phyloP scores from a whole-genome alignment of 2,797 vertebrate genomes.

The Graptemys geographica region DNA sequence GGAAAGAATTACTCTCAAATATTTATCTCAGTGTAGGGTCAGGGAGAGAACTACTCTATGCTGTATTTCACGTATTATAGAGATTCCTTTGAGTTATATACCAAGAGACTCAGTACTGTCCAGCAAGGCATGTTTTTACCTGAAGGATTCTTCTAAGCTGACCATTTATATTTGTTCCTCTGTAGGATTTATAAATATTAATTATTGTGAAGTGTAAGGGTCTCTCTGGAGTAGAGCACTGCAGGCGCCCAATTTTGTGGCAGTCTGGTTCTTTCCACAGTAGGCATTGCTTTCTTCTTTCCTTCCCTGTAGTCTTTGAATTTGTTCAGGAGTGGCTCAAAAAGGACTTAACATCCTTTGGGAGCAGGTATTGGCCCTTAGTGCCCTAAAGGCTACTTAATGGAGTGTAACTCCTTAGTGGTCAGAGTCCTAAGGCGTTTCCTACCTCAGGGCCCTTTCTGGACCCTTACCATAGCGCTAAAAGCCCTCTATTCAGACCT shows the following conservation, averaged over 20 bases:
- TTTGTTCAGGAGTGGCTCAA: fast-evolving
- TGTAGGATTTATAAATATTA: background rate
- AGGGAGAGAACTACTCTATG: background rate
- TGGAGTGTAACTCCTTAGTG: fast-evolving
- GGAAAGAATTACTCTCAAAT: fast-evolving
- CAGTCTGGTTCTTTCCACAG: background rate
- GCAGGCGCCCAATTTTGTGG: background rate
- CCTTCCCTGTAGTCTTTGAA: background rate
- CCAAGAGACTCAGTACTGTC: background rate
- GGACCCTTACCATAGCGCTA: background rate
- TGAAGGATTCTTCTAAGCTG: background rate
- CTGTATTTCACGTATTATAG: background rate
- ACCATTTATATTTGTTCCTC: background rate
- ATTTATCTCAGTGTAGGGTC: fast-evolving
- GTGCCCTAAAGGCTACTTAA: fast-evolving
- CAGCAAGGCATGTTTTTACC: background rate
- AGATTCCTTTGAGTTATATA: background rate
- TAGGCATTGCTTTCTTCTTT: background rate
- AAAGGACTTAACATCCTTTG: background rate
- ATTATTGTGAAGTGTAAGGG: background rate
- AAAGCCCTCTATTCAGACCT: background rate
- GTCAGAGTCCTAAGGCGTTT: background rate
- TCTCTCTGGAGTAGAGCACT: background rate
- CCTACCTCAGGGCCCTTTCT: background rate
- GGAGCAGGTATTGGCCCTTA: background rate